Evolutionary conservation across 2,113 vertebrate species (phyloP), one percentile per base, ranked within the genome.

Genomic region (Neoarius graeffei): DNA sequence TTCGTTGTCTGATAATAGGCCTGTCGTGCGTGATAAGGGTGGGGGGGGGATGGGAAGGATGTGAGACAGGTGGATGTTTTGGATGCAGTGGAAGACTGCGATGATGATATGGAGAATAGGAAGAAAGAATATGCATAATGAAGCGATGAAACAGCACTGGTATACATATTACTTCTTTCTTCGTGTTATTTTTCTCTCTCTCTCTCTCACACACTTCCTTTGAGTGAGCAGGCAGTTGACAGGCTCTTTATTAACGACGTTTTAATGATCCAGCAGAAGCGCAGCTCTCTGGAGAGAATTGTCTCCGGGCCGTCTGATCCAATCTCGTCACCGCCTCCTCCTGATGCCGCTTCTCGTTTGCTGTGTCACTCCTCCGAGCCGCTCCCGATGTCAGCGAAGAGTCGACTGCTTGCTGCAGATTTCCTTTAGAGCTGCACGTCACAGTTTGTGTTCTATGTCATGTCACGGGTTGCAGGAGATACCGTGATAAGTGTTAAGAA

Each of bases 231-330:
- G 89, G 85, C 77, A 80, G 69, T 87, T 92, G 92, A 91, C 93
- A 90, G 89, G 82, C 90, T 89, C 90, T 91, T 89, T 89, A 91
- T 89, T 89, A 91, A 93, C 85, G 87, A 74, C 89, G 85, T 91
- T 91, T 93, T 92, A 88, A 92, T 92, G 86, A 90, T 86, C 35
- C 25, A 85, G 79, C 77, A 81, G 86, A 90, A 83, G 88, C 80
- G 14, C 30, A 77, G 87, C 90, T 90, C 90, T 84, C 89, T 42
- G 42, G 74, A 81, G 74, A 90, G 74, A 5, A 1, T 54, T 74
- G 56, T 90, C 89, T 82, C 79, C 87, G 52, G 71, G 79, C 86
- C 85, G 14, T 85, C 87, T 86, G 85, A 86, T 90, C 86, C 82
- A 52, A 86, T 82, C 79, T 87, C 77, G 50, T 71, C 79, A 73